These are phyloP conservation scores for Ardeotis arabs DNA, from an alignment of 2,113 vertebrate genomes.

Conservation along the genomic window DNA sequence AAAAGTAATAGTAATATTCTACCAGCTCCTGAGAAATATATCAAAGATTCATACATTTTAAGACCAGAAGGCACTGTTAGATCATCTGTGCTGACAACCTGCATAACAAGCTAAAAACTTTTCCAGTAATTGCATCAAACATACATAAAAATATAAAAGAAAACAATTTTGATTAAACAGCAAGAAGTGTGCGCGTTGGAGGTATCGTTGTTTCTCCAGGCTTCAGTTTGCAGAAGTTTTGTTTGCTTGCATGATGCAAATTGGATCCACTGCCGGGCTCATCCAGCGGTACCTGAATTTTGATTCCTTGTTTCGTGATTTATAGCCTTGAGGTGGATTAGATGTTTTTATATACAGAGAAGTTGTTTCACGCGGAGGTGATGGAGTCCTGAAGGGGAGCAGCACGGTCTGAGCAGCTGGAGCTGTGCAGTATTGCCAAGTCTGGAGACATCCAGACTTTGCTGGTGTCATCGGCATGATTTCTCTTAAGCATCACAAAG, in stretches of 20 bases:
- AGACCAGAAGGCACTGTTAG: slow-evolving; percentile 54
- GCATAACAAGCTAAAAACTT: slow-evolving; percentile 61
- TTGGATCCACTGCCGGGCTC: background rate
- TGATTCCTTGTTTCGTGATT: slow-evolving; percentile 18
- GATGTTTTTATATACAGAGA: background rate
- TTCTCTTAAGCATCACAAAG: background rate
- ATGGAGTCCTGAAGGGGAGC: background rate
- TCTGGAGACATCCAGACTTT: background rate
- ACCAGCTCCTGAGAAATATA: slow-evolving; percentile 34
- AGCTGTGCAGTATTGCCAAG: background rate
- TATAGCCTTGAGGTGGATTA: background rate
- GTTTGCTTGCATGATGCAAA: slow-evolving; percentile 44
- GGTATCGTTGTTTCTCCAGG: background rate
- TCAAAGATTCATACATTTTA: slow-evolving; percentile 50
- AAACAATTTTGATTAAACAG: slow-evolving; percentile 65
- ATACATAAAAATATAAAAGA: slow-evolving; percentile 19
- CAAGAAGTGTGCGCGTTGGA: background rate
- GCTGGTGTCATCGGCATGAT: rapidly evolving
- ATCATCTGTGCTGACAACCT: slow-evolving; percentile 61
- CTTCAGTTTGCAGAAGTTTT: slow-evolving; percentile 32
- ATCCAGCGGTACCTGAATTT: background rate
- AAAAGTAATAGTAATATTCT: slow-evolving; percentile 25
- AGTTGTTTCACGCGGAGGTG: background rate
- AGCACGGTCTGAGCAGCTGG: background rate
- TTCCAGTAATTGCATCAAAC: slow-evolving; percentile 57